phyloP scores from a whole-genome alignment of 2,797 vertebrate genomes.

The Cephalopachus bancanus region DNA sequence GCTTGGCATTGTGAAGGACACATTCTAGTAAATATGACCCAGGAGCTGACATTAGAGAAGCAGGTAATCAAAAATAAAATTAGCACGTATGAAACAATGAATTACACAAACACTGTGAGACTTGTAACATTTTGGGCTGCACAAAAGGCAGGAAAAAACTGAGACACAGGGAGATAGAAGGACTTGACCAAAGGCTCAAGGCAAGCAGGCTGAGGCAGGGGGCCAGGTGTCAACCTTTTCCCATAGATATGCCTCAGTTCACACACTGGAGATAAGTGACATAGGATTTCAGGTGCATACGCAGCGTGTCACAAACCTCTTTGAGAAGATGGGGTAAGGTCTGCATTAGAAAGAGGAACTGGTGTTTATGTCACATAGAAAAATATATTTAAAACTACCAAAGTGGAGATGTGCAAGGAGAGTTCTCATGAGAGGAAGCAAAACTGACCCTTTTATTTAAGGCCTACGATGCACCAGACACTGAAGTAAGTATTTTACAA shows the following conservation, averaged over 20 bases:
- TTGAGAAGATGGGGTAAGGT: neutral
- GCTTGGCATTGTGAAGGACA: neutral
- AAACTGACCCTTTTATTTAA: neutral
- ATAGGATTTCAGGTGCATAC: neutral
- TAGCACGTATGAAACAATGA: neutral
- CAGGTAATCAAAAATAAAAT: slow-evolving; percentile 41
- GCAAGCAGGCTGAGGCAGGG: neutral
- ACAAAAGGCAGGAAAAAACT: neutral
- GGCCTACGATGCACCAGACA: neutral
- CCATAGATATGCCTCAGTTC: neutral
- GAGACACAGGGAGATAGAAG: neutral
- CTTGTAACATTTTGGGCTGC: neutral
- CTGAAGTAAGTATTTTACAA: neutral
- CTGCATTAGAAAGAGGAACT: neutral
- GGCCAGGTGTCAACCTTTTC: neutral
- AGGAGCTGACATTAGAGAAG: neutral
- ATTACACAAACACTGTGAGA: neutral
- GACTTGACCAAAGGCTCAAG: neutral
- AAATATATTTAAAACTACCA: neutral
- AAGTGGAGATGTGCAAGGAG: neutral
- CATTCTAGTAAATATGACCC: neutral
- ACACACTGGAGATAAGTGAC: neutral
- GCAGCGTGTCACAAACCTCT: neutral
- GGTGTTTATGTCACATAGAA: neutral
- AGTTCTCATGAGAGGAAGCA: neutral